Evolutionary conservation across 2,113 vertebrate species (phyloP), one percentile per base, ranked within the genome.

Genomic region (Alexandromys fortis): DNA sequence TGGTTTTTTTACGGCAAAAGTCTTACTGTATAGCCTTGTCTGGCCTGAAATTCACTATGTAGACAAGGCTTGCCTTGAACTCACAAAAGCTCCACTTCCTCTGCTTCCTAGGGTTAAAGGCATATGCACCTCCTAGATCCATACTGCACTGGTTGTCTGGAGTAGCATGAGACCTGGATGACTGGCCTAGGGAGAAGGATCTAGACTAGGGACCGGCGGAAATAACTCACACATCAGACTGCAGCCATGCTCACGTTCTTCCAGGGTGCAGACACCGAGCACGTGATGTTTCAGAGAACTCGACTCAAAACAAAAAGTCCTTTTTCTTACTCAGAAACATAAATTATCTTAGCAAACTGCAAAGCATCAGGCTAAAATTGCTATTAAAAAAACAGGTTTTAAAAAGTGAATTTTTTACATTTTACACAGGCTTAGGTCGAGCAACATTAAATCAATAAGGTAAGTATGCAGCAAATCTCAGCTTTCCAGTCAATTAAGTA

Each of bases 381-480:
- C 70, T 79, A 70, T 33, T 49, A 78, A 79, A 85, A 0, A 91
- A 67, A 92, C 35, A 68, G 58, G 42, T 91, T 90, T 82, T 90
- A 73, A 90, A 96, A 82, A 90, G 63, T 63, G 9, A 61, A 83
- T 92, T 86, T 94, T 94, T 89, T 73, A 79, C 26, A 82, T 58
- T 86, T 90, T 67, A 14, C 16, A 85, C 17, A 52, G 72, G 5
- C 65, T 95, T 93, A 96, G 91, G 28, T 79, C 28, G 88, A 75
- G 47, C 33, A 1, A 2, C 2, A 86, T 17, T 63, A 52, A 95
- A 94, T 94, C 91, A 94, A 58, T 75, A 97, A 91, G 65, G 96
- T 55, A 96, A 94, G n/a, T n/a, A 85, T 19, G 75, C 7, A 90
- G 49, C 28, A 65, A 86, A 35, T 89, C 10, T 45, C 95, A 95